Evolutionary conservation across 2,888 invertebrate species (phyloP), one percentile per base, ranked within the genome.

Genomic region (Ectropis crepuscularia): DNA sequence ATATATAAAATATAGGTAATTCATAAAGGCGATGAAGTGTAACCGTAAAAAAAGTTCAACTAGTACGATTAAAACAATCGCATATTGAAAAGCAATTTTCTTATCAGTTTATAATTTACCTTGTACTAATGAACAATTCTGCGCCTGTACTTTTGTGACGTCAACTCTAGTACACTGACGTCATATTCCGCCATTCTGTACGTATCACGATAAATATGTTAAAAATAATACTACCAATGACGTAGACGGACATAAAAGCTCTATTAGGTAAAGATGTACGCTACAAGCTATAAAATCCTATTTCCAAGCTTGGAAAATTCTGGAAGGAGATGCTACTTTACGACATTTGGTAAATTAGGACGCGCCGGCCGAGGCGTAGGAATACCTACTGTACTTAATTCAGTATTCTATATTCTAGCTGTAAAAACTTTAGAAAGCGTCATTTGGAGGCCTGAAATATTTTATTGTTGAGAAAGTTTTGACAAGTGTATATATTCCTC

Each of bases 261-360:
- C 62, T 76, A 74, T 74, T 74, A 72, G 63, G 66, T 68, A 69
- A 73, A 74, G 69, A 74, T 66, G 74, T 70, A 64, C 70, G 68
- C 69, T 63, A 74, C 69, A 68, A 61, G 69, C 71, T 68, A 76
- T 81, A 80, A 80, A 80, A 80, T 71, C 66, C 69, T 67, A 74
- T 78, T 80, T 68, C 71, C 69, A 70, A 67, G 65, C 71, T 74
- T 47, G 72, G 69, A 66, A 77, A 75, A 77, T 75, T 77, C 74
- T 67, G 70, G 61, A 70, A 69, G 61, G 61, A 68, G 64, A 68
- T 67, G 63, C 65, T 75, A 72, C 75, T 79, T 80, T 79, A 81
- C 75, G 77, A 79, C 70, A 68, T 68, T 73, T 70, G 57, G 57
- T 63, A 71, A 79, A 79, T 79, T 76, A 71, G 77, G 74, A 75